A percentile compares a stretch with the other conserved stretches of the same genome.
Evolutionary conservation across 2,113 vertebrate genomes (phyloP).

Genomic region (Lanius collurio): DNA sequence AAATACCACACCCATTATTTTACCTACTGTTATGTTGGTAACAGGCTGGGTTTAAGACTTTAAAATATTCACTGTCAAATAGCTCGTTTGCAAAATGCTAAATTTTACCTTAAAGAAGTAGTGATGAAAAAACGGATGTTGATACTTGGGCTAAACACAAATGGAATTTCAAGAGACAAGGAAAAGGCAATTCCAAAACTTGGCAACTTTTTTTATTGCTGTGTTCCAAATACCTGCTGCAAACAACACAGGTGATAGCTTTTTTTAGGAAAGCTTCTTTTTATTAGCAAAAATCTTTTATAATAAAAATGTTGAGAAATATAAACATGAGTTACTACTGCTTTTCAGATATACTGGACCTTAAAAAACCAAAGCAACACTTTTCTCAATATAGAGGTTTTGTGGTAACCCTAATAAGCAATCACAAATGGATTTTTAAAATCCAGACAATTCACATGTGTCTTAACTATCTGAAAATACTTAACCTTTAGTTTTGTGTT

Average conservation of each 20-base stretch:
- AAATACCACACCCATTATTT: background rate
- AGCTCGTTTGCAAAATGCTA: background rate
- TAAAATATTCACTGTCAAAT: background rate
- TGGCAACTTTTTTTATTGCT: background rate
- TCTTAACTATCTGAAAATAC: background rate
- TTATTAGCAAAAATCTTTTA: background rate
- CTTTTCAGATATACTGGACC: background rate
- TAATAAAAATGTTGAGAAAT: background rate
- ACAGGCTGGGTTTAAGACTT: background rate
- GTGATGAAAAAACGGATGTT: background rate
- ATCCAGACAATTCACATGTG: background rate
- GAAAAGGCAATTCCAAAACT: background rate
- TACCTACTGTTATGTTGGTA: background rate
- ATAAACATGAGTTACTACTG: background rate
- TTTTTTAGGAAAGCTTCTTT: background rate
- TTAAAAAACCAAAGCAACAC: background rate
- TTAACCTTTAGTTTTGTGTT: background rate
- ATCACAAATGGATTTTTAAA: background rate
- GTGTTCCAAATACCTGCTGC: background rate
- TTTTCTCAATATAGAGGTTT: background rate
- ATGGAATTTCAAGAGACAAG: background rate
- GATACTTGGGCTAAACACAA: background rate
- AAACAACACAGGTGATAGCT: background rate
- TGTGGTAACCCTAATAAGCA: background rate
- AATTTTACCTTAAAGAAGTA: background rate